Base-by-base conservation (phyloP, 2,888 invertebrate genomes). In the Parascotia fuliginaria region DNA sequence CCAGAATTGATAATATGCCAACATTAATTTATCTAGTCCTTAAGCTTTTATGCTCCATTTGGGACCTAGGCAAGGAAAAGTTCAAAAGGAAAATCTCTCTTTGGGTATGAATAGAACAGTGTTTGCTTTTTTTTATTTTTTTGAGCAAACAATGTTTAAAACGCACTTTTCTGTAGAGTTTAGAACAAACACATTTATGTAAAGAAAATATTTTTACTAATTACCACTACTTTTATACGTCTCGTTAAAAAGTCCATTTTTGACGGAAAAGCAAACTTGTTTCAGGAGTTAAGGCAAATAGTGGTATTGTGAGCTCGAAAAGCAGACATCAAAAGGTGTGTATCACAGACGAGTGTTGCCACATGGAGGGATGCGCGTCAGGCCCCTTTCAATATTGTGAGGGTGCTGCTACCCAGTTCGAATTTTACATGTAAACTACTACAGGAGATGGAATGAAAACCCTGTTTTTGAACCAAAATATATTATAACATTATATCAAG, bases 261-360 rank as follows among this genome's bases (percentile, higher is more conserved):
- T 64, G 64, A 73, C 67, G 71, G 68, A 70, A 76, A 77, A 75
- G 77, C 66, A 65, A 84, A 77, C 77, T 80, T 82, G 81, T 81
- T 87, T 79, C 74, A 79, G 77, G 75, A 75, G 71, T 67, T 65
- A 73, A 78, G 75, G 81, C 78, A 85, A 85, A 86, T 77, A 83
- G 75, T 77, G 75, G 76, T 75, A 85, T 87, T 89, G 88, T 89
- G 79, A 77, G 74, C 71, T 73, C 73, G 73, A 69, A 70, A 71
- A 78, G 81, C 77, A 85, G 81, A 87, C 89, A 87, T 91, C 89
- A 89, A 90, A 89, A 88, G 87, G 75, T 79, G 73, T 75, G 77
- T 84, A 82, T 89, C 88, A 90, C 89, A 88, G 87, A 84, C 76
- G 83, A 82, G 85, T 71, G 78, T 72, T 73, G 75, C 65, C 75